Base-by-base conservation (phyloP, 2,113 vertebrate genomes). In the Neolamprologus ventralis region DNA sequence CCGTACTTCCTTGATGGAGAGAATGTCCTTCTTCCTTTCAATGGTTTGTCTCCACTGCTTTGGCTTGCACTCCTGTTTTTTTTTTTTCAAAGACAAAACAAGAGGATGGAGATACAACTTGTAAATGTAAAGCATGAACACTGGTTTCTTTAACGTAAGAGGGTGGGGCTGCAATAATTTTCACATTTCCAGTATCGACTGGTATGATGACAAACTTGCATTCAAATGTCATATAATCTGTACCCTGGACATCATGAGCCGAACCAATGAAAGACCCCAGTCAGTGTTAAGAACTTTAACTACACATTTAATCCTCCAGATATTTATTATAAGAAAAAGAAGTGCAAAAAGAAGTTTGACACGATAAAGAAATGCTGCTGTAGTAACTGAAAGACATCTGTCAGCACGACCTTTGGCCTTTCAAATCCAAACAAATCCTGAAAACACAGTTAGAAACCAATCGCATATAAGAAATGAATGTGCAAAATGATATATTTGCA, bases 21-120 rank as follows among this genome's bases (percentile, higher is more conserved):
- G 96, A 8, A 92, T 96, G 84, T 99, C 98, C 92, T 95, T 97
- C 94, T 96, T 98, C 91, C 97, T 97, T 16, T 98, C 94, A 90
- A 99, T 97, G 91, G 96, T 98, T 89, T 97, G 96, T 87, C 98
- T 97, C 98, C 98, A 99, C 1, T 96, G 96, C 95, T 97, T 98
- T 91, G 97, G 96, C 89, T 97, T 97, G 95, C 98, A 99, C 92
- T 99, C 98, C 98, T 97, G 91, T 54, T 86, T 94, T 94, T 86
- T 1, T 92, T 19, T 5, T 94, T 9, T 1, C 26, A 93, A 49
- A 86, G 84, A 49, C 9, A 35, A 28, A 75, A 21, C 21, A 45
- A 75, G 19, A 68, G 3, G 13, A 21, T 7, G 47, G 5, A 16
- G 7, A 80, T 12, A 49, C 5, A 54, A 19, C 2, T 28, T 10